These are phyloP conservation scores for Merodon equestris DNA, from an alignment of 2,888 invertebrate genomes.

Conservation along the genomic window DNA sequence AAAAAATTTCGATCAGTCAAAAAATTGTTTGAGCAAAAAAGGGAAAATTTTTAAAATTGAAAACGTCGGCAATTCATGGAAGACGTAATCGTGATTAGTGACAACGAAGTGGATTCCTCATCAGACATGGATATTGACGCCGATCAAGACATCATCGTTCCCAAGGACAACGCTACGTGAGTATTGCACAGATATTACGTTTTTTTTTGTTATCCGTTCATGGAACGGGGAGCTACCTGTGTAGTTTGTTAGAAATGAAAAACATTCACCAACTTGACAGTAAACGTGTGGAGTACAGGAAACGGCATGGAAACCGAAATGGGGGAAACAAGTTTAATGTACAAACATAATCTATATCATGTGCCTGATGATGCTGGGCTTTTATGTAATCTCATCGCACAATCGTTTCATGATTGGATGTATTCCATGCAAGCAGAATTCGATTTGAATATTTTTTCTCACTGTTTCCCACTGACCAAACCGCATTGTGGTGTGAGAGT, in stretches of 20 bases:
- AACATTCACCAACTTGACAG: too few relatives aligned
- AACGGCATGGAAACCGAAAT: too few relatives aligned
- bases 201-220: too few relatives aligned
- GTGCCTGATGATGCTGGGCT: not conserved
- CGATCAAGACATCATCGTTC: constrained; percentile 71
- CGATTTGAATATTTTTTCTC: too few relatives aligned
- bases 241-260: too few relatives aligned
- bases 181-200: constrained; percentile 46
- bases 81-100: constrained; percentile 72
- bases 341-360: not conserved
- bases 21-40: constrained; percentile 35
- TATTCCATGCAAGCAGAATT: too few relatives aligned
- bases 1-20: constrained; percentile 20
- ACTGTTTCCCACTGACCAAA: too few relatives aligned
- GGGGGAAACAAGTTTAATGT: too few relatives aligned
- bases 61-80: constrained; percentile 70
- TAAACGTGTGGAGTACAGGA: too few relatives aligned
- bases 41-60: constrained; percentile 41
- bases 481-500: not conserved
- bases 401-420: not conserved
- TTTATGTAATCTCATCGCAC: constrained; percentile 42
- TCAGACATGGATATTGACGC: constrained; percentile 72
- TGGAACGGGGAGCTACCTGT: too few relatives aligned
- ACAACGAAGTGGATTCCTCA: constrained; percentile 71
- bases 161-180: constrained; percentile 72